Base-by-base conservation (phyloP, 2,113 vertebrate genomes). In the Loxodonta africana region DNA sequence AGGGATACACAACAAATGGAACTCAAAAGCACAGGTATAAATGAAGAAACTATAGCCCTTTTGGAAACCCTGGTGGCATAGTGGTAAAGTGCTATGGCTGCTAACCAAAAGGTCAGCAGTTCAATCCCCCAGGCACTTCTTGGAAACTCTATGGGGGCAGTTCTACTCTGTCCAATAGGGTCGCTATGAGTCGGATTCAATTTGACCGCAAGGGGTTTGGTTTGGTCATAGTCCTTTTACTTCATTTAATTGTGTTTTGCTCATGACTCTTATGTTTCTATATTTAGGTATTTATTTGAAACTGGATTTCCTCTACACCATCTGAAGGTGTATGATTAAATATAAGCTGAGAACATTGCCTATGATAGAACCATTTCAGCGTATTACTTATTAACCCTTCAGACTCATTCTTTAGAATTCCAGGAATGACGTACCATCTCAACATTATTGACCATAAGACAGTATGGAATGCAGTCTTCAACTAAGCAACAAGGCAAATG, bases 381-480 rank as follows among this genome's bases (percentile, higher is more conserved):
- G 0, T 7, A 30, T 8, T 5, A 33, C 41, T 90, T 83, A 57
- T 62, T 41, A 26, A 84, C 33, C 2, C 0, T 90, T 95, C 14
- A 71, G 1, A 83, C 5, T 53, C 4, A 46, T 53, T 84, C 3
- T 67, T 41, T 17, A 23, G 3, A 8, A 18, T 63, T 81, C 1
- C 6, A 76, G 1, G 15, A 0, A 17, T 3, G 17, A 0, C 37
- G 15, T 4, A 82, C 3, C 10, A 3, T 3, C 37, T 84, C 44
- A 51, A 21, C 8, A 18, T 63, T 48, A 46, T 26, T 90, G 20
- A 83, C 2, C 2, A 25, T 4, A 57, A 17, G 11, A 11, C 63
- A 77, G 14, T 65, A 57, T 44, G 94, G 6, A 84, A 88, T 76
- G 6, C 28, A 25, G 20, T 81, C 0, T 81, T 77, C 15, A 90